Base-by-base conservation (phyloP, 2,113 vertebrate genomes). In the Thalassarche chlororhynchos region DNA sequence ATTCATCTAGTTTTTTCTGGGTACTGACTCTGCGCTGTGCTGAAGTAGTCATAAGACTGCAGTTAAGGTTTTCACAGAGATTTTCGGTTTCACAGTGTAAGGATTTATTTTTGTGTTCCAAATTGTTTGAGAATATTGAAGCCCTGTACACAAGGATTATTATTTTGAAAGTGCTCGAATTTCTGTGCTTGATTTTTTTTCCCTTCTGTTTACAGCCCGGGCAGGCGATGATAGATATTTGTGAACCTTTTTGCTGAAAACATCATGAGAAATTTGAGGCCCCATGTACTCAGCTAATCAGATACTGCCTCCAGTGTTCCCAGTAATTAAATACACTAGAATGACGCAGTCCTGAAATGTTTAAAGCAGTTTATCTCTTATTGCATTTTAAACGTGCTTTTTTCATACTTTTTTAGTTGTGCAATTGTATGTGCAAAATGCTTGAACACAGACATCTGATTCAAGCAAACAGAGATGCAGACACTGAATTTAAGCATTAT, bases 201-300 rank as follows among this genome's bases (percentile, higher is more conserved):
- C 0, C 16, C 42, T 90, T 68, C 55, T 78, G n/a, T 90, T 92
- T 90, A 86, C 57, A 86, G 29, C 20, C 66, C 47, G 20, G 58
- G 71, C 47, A 75, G 51, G 25, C 2, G 0, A 55, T 44, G 62
- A 85, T 20, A 79, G 58, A 85, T 94, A 85, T 70, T 85, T 80
- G 31, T 91, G 93, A 94, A 89, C 25, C 24, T 40, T 91, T 89
- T 91, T 94, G 28, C 74, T 93, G 89, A 96, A 91, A 79, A 89
- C 62, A 70, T 87, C 36, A 65, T 69, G 70, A 94, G 61, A 84
- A 94, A 91, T 95, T 79, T 82, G 77, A 91, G 70, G 61, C 36
- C 58, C 14, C 78, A 47, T 74, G 51, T 80, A 58, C 66, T 92
- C 42, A 74, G 54, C 82, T 96, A 87, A 94, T 82, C 60, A 93